Base-by-base conservation (phyloP, 2,888 invertebrate genomes). In the Cryptocephalus moraei region DNA sequence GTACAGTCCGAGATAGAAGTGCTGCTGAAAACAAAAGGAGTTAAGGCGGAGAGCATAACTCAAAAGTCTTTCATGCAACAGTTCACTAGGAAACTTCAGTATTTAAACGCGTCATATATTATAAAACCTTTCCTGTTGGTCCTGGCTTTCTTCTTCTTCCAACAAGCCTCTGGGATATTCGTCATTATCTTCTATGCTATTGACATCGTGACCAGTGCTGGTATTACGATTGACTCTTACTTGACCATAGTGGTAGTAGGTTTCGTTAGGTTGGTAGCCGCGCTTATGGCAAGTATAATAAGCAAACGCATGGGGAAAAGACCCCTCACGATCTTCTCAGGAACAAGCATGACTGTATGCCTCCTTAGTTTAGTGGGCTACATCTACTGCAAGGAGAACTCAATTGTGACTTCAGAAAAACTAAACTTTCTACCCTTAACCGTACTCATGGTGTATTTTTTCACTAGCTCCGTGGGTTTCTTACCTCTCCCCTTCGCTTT, bases 251-350 rank as follows among this genome's bases (percentile, higher is more conserved):
- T 78, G 22, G 58, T 75, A 14, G 76, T 77, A 14, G 79, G 74
- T 3, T 32, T 70, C 0, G 72, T 74, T 1, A 67, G 79, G 42
- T 57, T 77, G 0, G 8, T 70, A 0, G 71, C 73, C 0, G 71
- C 75, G 1, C 49, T 74, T 9, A 43, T 72, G 10, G 69, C 74
- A 0, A 70, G 74, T n/a, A 65, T 62, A 9, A 56, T 73, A 1
- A 76, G 77, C 3, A 77, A 77, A 45, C 69, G 66, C 41, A 74
- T 72, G 39, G 84, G 84, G 0, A 65, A 82, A 41, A 63, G 79
- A 41, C 69, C 75, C 2, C 71, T 82, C 1, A 74, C 82, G 0
- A 67, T 81, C 6, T 49, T 75, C 33, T 81, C 81, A 1, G 80
- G 82, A 1, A 50, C 68, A 0, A 73, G 77, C 0, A 79, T 79